Conservation (phyloP, 2,888 invertebrate species). For the Cryptus viduatorius region DNA sequence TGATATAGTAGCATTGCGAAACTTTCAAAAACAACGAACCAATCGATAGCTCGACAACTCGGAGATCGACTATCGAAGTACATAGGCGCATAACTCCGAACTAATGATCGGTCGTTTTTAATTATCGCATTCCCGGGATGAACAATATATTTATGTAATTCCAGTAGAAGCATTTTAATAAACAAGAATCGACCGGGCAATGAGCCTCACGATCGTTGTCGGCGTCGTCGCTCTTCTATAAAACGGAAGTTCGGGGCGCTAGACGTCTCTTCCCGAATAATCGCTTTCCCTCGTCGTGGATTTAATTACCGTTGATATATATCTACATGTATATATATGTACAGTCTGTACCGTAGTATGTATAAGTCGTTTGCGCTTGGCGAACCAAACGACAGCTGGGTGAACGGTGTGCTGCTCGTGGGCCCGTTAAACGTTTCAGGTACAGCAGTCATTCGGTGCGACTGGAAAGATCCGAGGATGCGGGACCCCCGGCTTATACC, state of each 20-base stretch:
- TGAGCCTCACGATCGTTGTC: background rate
- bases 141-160: background rate
- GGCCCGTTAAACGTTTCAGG: conserved; percentile 29
- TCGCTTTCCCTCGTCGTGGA: conserved; percentile 6
- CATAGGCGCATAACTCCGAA: too few species aligned
- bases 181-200: background rate
- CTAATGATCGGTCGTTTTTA: too few species aligned
- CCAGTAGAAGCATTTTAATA: background rate
- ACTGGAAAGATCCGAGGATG: conserved; percentile 34
- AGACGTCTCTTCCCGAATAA: background rate
- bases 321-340: background rate
- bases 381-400: conserved; percentile 1
- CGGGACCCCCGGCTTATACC: background rate
- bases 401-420: conserved; percentile 5
- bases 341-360: background rate
- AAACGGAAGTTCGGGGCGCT: background rate
- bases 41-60: too few species aligned
- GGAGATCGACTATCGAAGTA: too few species aligned
- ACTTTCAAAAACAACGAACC: too few species aligned
- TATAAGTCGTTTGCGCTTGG: conserved; percentile 21
- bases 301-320: conserved; percentile 14
- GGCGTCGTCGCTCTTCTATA: background rate
- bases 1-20: too few species aligned
- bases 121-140: too few species aligned
- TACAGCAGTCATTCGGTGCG: background rate